phyloP scores from a whole-genome alignment of 2,797 vertebrate genomes.

The Labroides dimidiatus region DNA sequence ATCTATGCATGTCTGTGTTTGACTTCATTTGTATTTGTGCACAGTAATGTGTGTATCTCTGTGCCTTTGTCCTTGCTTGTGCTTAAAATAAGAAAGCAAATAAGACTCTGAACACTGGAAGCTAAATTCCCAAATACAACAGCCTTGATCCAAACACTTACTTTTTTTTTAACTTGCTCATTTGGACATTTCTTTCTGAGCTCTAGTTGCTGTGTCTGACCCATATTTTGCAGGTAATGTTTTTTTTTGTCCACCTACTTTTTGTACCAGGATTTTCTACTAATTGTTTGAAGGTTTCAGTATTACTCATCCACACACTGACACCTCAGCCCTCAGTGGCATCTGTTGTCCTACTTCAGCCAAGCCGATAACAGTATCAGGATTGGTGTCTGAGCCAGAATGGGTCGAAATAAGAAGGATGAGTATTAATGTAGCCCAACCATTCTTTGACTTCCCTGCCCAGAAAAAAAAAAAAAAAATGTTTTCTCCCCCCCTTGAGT shows the following conservation, averaged over 20 bases:
- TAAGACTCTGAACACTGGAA: conserved; percentile 2
- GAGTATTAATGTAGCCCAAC: conserved; percentile 62
- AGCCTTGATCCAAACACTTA: not conserved
- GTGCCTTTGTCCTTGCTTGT: conserved; percentile 17
- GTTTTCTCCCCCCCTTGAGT: conserved; percentile 71
- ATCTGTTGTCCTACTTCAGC: conserved; percentile 76
- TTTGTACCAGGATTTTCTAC: conserved; percentile 2
- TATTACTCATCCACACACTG: conserved; percentile 40
- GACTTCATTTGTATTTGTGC: conserved; percentile 31
- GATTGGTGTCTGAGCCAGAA: conserved; percentile 50
- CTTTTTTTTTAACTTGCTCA: not conserved
- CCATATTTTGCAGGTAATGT: not conserved
- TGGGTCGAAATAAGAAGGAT: conserved; percentile 58
- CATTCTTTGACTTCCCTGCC: conserved; percentile 69
- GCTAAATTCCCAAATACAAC: conserved; percentile 1
- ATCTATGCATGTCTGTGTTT: conserved; percentile 21
- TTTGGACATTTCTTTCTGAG: too few relatives aligned
- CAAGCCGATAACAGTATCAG: conserved; percentile 57
- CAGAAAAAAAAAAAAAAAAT: conserved; percentile 80
- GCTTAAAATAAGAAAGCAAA: conserved; percentile 22
- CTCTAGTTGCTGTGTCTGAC: not conserved
- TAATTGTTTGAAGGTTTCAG: conserved; percentile 45
- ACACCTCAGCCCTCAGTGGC: conserved; percentile 59
- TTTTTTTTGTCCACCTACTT: not conserved
- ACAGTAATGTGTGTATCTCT: conserved; percentile 43